Evolutionary conservation across 2,888 invertebrate genomes (phyloP).

Genomic region (Operophtera brumata): DNA sequence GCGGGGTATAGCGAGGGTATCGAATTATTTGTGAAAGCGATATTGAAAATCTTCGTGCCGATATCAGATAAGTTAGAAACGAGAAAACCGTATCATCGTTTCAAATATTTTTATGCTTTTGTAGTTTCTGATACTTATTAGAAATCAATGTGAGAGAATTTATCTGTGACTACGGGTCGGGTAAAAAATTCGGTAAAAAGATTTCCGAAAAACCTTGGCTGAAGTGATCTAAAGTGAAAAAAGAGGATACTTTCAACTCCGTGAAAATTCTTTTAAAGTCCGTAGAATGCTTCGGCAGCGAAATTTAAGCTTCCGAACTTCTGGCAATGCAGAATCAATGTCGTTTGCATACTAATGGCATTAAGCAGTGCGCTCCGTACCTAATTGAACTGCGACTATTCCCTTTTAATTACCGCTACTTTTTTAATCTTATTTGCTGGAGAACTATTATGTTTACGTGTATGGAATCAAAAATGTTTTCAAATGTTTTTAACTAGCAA

Average conservation of each 20-base stretch:
- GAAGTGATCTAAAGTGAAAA: no score
- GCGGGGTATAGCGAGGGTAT: background rate
- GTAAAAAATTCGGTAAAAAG: no score
- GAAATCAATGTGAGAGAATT: no score
- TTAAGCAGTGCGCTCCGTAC: background rate
- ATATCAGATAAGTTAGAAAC: background rate
- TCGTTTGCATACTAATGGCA: slow-evolving; percentile 16
- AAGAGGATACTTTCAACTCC: no score
- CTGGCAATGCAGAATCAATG: slow-evolving; percentile 9
- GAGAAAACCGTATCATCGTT: no score
- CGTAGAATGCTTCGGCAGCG: background rate
- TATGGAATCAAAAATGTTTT: no score
- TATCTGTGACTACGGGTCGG: no score
- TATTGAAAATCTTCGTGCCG: background rate
- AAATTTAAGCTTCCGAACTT: background rate
- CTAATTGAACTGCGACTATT: background rate
- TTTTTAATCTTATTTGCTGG: background rate
- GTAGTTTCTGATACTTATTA: no score
- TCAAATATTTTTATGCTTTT: no score
- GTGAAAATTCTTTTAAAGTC: no score
- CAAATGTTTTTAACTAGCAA: no score
- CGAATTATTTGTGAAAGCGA: background rate
- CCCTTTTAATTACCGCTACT: background rate
- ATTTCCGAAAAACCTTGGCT: no score
- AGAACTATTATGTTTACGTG: background rate